These are phyloP conservation scores for Bugula neritina DNA, from an alignment of 2,888 invertebrate genomes.

Conservation along the genomic window DNA sequence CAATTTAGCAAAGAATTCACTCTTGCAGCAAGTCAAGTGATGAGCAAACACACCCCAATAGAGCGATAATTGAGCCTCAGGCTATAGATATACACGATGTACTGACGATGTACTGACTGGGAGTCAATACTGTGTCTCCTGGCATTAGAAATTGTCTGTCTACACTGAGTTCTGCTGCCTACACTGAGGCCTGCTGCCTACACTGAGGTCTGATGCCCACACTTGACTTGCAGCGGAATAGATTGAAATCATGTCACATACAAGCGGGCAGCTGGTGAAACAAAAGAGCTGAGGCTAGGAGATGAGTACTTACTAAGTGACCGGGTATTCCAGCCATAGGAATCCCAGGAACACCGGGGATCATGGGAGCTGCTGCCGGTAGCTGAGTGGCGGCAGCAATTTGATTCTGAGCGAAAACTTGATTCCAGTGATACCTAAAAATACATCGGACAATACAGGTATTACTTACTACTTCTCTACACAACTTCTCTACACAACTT, in stretches of 20 bases:
- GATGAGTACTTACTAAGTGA: slow-evolving; percentile 1
- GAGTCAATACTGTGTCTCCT: too few species aligned
- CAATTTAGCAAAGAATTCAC: neutral
- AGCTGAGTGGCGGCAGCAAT: slow-evolving; percentile 34
- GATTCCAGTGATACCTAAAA: slow-evolving; percentile 25
- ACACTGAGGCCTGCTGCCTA: too few species aligned
- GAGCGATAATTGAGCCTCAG: too few species aligned
- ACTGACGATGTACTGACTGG: too few species aligned
- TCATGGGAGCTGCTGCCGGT: slow-evolving; percentile 34
- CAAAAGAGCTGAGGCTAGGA: neutral
- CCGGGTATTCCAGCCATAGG: slow-evolving; percentile 5
- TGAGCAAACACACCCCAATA: neutral
- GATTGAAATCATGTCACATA: neutral
- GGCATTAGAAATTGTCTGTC: too few species aligned
- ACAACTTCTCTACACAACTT: too few species aligned
- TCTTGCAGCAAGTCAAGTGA: neutral
- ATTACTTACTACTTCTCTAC: too few species aligned
- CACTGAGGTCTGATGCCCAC: too few species aligned
- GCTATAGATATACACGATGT: too few species aligned
- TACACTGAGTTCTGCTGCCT: too few species aligned
- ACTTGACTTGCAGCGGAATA: neutral
- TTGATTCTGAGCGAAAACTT: slow-evolving; percentile 23
- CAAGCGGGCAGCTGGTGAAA: neutral
- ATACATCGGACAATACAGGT: too few species aligned
- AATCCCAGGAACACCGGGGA: slow-evolving; percentile 40